phyloP scores from a whole-genome alignment of 2,113 vertebrate genomes.

The Piprites chloris region DNA sequence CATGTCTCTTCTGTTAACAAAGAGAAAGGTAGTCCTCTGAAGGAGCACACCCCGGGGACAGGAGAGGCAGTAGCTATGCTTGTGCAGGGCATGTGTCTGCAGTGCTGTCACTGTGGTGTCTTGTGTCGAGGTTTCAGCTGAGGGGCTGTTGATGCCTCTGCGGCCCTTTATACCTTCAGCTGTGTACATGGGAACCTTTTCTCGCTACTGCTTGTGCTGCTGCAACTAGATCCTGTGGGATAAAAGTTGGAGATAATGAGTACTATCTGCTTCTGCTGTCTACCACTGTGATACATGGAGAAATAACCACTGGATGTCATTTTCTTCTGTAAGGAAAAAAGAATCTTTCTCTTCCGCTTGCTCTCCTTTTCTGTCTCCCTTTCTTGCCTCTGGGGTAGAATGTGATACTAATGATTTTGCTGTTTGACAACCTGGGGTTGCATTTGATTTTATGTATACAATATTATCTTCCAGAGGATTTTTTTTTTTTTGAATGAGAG shows the following conservation, averaged over 20 bases:
- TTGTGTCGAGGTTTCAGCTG: neutral
- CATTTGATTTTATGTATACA: neutral
- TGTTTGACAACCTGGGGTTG: neutral
- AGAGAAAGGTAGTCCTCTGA: neutral
- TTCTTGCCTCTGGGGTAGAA: neutral
- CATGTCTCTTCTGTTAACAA: neutral
- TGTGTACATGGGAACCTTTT: neutral
- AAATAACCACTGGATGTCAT: neutral
- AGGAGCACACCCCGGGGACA: neutral
- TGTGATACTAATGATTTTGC: neutral
- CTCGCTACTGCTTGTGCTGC: fast-evolving
- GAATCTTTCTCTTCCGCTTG: neutral
- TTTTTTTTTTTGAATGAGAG: neutral
- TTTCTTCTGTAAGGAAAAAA: neutral
- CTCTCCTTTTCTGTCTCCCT: neutral
- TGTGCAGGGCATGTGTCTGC: fast-evolving
- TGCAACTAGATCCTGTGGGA: neutral
- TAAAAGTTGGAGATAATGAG: neutral
- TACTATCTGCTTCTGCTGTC: neutral
- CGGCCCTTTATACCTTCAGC: too few relatives aligned
- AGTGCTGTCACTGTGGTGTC: neutral
- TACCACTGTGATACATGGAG: neutral
- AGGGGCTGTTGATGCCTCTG: neutral
- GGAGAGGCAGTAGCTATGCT: neutral
- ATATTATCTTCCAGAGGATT: neutral